These are phyloP conservation scores for Mystacides longicornis DNA, from an alignment of 2,888 invertebrate species.

Conservation along the genomic window DNA sequence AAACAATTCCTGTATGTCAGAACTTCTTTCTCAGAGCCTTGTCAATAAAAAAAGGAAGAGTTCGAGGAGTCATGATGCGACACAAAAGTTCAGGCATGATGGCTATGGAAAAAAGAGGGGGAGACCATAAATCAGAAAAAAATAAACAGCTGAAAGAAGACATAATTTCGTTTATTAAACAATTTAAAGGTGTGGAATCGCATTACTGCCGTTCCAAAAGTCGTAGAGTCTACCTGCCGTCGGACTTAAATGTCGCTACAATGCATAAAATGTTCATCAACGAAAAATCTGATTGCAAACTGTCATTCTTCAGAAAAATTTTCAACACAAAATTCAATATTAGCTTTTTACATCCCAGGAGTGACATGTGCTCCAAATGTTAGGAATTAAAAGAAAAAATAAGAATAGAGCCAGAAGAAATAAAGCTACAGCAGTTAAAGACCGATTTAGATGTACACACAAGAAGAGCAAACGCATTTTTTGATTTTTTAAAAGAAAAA, in stretches of 20 bases:
- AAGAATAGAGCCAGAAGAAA: constrained; percentile 27
- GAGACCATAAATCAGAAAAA: constrained; percentile 9
- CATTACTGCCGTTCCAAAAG: constrained; percentile 11
- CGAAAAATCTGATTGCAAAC: constrained; percentile 6
- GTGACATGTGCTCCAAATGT: constrained; percentile 29
- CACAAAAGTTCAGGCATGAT: constrained; percentile 5
- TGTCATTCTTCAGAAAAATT: constrained; percentile 27
- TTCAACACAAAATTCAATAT: constrained; percentile 23
- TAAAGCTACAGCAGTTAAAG: constrained; percentile 25
- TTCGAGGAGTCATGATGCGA: constrained; percentile 8
- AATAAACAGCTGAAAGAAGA: neutral
- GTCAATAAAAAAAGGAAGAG: constrained; percentile 5
- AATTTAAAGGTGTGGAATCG: constrained; percentile 3
- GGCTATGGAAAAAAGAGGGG: constrained; percentile 12
- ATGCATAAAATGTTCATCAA: constrained; percentile 6
- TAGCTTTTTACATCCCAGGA: constrained; percentile 27
- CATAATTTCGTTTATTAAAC: constrained; percentile 6
- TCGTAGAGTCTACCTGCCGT: constrained; percentile 5
- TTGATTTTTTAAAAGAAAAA: constrained; percentile 27
- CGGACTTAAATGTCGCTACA: constrained; percentile 1
- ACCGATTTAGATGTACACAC: constrained; percentile 27
- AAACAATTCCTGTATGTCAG: constrained; percentile 6
- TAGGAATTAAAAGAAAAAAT: constrained; percentile 28
- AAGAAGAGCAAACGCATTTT: constrained; percentile 28
- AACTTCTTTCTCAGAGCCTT: constrained; percentile 5